These are phyloP conservation scores for Pemphredon lugubris DNA, from an alignment of 2,888 invertebrate genomes.

Conservation along the genomic window DNA sequence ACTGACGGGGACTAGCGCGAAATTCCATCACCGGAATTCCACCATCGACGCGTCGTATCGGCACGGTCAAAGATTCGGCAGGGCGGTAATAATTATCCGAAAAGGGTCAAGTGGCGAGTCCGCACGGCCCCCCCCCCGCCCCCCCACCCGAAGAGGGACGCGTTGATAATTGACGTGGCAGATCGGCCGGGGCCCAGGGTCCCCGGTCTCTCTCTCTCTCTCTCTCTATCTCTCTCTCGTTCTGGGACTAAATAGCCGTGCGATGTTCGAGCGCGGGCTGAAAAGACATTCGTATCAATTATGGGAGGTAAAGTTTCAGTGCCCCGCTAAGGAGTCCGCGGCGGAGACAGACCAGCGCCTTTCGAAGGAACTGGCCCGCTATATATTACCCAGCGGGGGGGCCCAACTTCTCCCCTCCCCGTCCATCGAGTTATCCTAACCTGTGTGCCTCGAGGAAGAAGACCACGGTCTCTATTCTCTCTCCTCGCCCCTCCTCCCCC, in stretches of 20 bases:
- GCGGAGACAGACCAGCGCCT: constrained; percentile 77
- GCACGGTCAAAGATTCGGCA: constrained; percentile 5
- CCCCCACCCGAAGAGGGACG: constrained; percentile 26
- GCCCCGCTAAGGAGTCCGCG: constrained; percentile 73
- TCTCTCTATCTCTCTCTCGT: no score
- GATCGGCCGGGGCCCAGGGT: constrained; percentile 41
- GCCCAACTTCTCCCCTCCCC: constrained; percentile 59
- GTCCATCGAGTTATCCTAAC: constrained; percentile 62
- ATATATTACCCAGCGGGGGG: constrained; percentile 81
- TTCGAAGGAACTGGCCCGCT: constrained; percentile 78
- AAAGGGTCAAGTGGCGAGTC: constrained; percentile 38
- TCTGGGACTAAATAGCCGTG: constrained; percentile 71
- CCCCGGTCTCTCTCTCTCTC: no score
- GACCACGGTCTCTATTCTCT: constrained; percentile 41
- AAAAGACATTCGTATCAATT: constrained; percentile 80
- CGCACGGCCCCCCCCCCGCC: background rate
- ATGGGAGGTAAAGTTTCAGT: constrained; percentile 76
- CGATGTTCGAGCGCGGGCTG: constrained; percentile 75
- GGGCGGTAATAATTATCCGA: constrained; percentile 22
- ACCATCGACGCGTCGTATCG: background rate
- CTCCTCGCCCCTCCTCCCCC: constrained; percentile 16
- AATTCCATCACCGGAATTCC: background rate
- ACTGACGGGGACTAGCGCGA: no score
- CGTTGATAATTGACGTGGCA: constrained; percentile 73
- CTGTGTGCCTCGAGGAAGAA: constrained; percentile 56